Evolutionary conservation across 2,113 vertebrate species (phyloP).

Genomic region (Aspiorhynchus laticeps): DNA sequence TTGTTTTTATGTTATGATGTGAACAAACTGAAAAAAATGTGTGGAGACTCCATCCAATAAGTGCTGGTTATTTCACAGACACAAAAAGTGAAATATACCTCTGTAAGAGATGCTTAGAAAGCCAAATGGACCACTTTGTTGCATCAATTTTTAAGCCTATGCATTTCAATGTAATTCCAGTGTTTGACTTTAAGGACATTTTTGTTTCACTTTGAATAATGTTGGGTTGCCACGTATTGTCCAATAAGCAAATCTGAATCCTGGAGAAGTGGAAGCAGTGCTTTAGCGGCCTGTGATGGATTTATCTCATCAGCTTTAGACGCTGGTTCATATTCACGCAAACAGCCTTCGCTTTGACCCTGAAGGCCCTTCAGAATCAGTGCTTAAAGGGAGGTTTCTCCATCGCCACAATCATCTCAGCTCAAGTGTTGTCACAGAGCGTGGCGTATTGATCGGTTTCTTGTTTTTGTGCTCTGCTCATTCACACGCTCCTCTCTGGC

Average conservation of each 20-base stretch:
- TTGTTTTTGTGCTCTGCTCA: constrained; percentile 36
- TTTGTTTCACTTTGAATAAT: background rate
- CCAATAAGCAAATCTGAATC: background rate
- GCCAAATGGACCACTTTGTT: background rate
- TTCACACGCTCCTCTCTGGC: constrained; percentile 34
- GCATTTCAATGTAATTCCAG: background rate
- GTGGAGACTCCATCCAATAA: background rate
- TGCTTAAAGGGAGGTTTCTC: constrained; percentile 34
- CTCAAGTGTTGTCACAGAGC: constrained; percentile 38
- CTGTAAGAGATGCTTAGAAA: background rate
- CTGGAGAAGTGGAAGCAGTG: background rate
- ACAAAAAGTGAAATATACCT: background rate
- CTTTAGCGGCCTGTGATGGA: background rate
- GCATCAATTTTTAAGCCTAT: background rate
- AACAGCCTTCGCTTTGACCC: constrained; percentile 2
- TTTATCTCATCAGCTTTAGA: background rate
- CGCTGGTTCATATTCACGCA: constrained; percentile 8
- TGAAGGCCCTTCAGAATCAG: constrained; percentile 45
- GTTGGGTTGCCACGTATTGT: background rate
- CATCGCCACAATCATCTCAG: constrained; percentile 1
- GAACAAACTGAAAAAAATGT: background rate
- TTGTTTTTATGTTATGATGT: background rate
- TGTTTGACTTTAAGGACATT: background rate
- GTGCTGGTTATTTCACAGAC: background rate
- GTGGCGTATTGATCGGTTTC: constrained; percentile 53